Base-by-base conservation (phyloP, 2,888 invertebrate species). In the Odontocolon sp. region DNA sequence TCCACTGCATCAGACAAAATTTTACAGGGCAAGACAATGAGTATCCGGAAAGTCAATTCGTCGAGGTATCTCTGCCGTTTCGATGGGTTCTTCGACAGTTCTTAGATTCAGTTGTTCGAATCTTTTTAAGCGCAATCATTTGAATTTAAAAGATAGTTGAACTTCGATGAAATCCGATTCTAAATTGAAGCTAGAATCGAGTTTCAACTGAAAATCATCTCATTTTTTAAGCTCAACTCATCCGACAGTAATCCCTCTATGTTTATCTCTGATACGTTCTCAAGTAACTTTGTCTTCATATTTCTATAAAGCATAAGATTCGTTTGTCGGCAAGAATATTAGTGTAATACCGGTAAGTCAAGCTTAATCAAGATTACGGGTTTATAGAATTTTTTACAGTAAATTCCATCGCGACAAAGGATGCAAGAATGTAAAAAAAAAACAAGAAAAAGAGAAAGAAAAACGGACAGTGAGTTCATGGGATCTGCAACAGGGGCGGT, bases 401-500 rank as follows among this genome's bases (percentile, higher is more conserved):
- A 26, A 23, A 50, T 50, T 50, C 23, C 50, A n/a, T 11, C 50
- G 11, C 50, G 50, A 50, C 50, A 50, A 50, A 47, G 47, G 47
- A 47, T 23, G 4, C 9, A 23, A 23, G 16, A 47, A 47, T 47
- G 6, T 47, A n/a, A 23, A 47, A 11, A 23, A 23, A 47, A 23
- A 9, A 23, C 21, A 23, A 5, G 47, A 47, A 47, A 47, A 1
- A 21, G 11, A 47, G 5, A 21, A 23, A 47, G 16, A 47, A 23
- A 23, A 23, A 47, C 21, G 26, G 47, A 23, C 47, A 47, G 47
- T 23, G 47, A 47, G 47, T 47, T 47, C 47, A 23, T 47, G 47
- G 47, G 47, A 47, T 47, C 23, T 75, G 64, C 42, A 61, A 64
- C 63, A 56, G 45, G 33, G 16, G 26, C 33, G 67, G 68, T 77